phyloP scores from a whole-genome alignment of 2,113 vertebrate genomes.

The Microtus ochrogaster region DNA sequence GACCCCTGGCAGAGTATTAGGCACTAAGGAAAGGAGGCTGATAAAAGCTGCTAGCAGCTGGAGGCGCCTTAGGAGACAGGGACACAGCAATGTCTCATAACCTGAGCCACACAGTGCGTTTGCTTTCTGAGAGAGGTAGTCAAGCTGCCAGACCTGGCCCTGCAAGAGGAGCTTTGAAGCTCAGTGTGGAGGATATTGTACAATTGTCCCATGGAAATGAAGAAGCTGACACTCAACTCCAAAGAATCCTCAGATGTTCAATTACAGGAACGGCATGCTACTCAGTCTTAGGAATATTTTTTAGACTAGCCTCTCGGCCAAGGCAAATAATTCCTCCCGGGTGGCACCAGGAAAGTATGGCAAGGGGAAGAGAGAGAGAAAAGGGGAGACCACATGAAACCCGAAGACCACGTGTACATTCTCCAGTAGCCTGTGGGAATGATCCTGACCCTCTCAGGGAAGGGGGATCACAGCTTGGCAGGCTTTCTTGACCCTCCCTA shows the following conservation, averaged over 20 bases:
- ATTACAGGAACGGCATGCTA: neutral
- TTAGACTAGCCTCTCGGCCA: too few species aligned
- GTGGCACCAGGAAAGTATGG: too few species aligned
- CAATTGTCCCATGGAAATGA: neutral
- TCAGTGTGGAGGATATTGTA: neutral
- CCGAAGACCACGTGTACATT: too few species aligned
- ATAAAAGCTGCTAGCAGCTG: neutral
- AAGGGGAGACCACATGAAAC: too few species aligned
- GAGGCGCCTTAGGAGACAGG: neutral
- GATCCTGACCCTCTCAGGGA: too few species aligned
- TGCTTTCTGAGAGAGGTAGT: neutral
- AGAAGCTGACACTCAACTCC: neutral
- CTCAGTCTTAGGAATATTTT: neutral
- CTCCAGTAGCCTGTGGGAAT: too few species aligned
- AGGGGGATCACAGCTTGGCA: rapidly evolving
- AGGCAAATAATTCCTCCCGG: too few species aligned
- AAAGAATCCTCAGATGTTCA: neutral
- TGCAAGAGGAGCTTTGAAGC: neutral
- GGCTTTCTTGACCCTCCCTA: too few species aligned
- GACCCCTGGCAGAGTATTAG: neutral
- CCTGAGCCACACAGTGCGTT: neutral
- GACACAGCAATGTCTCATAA: neutral
- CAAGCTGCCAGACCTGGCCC: neutral
- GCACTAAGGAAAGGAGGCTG: neutral
- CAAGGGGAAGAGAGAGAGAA: too few species aligned